Percentiles rank a stretch among this genome's conserved stretches.
Conservation (phyloP, 2,888 invertebrate species). For the Caenorhabditis zanzibari region DNA sequence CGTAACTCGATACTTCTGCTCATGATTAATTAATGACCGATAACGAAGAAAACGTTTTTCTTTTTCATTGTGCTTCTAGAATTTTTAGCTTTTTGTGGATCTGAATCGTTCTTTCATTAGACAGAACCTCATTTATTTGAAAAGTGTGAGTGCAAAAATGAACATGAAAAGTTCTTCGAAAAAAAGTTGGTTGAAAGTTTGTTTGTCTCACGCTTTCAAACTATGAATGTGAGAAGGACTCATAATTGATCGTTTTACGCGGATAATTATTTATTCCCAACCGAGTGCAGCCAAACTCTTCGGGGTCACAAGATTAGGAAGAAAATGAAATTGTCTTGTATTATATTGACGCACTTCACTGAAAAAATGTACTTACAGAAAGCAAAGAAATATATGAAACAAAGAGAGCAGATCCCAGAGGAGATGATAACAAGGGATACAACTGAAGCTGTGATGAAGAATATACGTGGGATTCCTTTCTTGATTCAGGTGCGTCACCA, state of each 20-base stretch:
- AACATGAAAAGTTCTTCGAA: constrained; percentile 21
- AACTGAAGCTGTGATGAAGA: constrained; percentile 79
- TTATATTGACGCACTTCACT: constrained; percentile 24
- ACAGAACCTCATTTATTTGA: background rate
- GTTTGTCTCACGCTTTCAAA: constrained; percentile 57
- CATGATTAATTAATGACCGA: constrained; percentile 54
- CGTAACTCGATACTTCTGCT: constrained; percentile 38
- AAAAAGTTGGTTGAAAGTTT: constrained; percentile 13
- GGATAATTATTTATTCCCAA: constrained; percentile 22
- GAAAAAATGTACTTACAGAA: constrained; percentile 49
- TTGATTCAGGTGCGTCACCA: constrained; percentile 82
- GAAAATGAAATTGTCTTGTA: background rate
- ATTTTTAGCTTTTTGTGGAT: background rate
- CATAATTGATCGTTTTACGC: constrained; percentile 44
- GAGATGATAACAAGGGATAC: constrained; percentile 75
- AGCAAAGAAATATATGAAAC: constrained; percentile 52
- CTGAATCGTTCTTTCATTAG: background rate
- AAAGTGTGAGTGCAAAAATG: too few relatives aligned
- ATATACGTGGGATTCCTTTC: constrained; percentile 81
- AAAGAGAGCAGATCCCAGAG: constrained; percentile 61
- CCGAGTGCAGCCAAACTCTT: background rate
- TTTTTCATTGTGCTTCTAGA: background rate
- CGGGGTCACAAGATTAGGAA: constrained; percentile 4
- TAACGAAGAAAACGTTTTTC: constrained; percentile 41
- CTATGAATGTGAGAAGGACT: constrained; percentile 50